These are phyloP conservation scores for Choloepus hoffmanni DNA, from an alignment of 2,113 vertebrate genomes.

Conservation along the genomic window DNA sequence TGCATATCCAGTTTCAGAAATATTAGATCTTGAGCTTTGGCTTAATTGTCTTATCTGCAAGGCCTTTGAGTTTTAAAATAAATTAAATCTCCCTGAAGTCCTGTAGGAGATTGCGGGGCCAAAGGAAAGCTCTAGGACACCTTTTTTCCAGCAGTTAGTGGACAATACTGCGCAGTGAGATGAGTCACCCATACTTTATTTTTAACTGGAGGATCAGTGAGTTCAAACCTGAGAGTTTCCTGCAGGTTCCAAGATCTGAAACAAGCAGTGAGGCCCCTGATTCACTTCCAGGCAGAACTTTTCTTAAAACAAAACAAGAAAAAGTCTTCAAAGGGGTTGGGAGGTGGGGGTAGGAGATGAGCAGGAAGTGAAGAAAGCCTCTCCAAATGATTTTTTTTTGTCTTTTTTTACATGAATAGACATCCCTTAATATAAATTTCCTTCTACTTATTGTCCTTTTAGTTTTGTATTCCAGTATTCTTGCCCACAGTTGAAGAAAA, in stretches of 20 bases:
- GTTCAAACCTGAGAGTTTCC: constrained; percentile 59
- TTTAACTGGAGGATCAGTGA: constrained; percentile 77
- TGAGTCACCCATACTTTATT: constrained; percentile 76
- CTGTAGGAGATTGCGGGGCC: background rate
- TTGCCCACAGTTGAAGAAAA: background rate
- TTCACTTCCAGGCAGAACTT: constrained; percentile 34
- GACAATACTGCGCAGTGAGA: constrained; percentile 73
- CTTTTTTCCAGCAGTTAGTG: constrained; percentile 78
- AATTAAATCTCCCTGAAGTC: accelerated
- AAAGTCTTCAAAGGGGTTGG: background rate
- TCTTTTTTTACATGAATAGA: background rate
- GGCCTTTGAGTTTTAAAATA: background rate
- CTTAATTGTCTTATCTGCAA: constrained; percentile 54
- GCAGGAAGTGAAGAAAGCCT: constrained; percentile 40
- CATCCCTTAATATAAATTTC: background rate
- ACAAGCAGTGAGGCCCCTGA: constrained; percentile 35
- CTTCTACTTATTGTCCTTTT: background rate
- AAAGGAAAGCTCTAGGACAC: constrained; percentile 54
- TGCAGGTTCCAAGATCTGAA: constrained; percentile 71
- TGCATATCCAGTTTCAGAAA: constrained; percentile 60
- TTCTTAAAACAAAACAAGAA: constrained; percentile 24
- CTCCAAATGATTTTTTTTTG: background rate
- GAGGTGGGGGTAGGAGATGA: background rate
- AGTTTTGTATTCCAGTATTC: constrained; percentile 9
- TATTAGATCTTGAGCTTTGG: background rate